Evolutionary conservation across 37 sponge, comb jelly and placozoan species (phyloP), one percentile per base, ranked within the genome.

Genomic region (Geodia barretti): DNA sequence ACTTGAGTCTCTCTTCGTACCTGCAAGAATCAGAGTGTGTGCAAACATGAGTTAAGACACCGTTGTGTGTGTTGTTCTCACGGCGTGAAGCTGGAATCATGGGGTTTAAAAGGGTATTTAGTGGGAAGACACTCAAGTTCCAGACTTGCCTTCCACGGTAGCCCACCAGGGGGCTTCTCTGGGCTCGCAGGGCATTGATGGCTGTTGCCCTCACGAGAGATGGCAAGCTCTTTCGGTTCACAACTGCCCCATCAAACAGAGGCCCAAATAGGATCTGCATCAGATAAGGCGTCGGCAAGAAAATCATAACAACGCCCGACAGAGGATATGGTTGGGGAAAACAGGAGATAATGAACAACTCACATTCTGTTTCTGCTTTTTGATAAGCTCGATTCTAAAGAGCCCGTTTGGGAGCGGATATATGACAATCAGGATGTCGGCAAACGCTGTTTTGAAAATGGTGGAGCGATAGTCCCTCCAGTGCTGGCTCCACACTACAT

Each of bases 401-500:
- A 92, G 88, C 0, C 87, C 77, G 41, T 80, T 91, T 0, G 79
- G 85, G 47, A 91, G 78, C 26, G 99, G 99, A 73, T 99, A 99
- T 24, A 99, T 83, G 39, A 99, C 77, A 20, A 99, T 94, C 30
- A 95, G 75, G 26, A 96, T 83, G 79, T 95, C 93, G 29, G 86
- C 94, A 88, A 97, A 99, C 61, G 94, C 89, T 20, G 97, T 96
- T 75, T 83, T 94, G 89, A 99, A 92, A 39, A 89, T 91, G 75
- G 89, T 87, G 1, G 91, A 70, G 29, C 93, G 76, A 47, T 95
- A 97, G 70, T 97, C 99, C 35, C 97, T 83, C 77, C 85, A 93
- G 88, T 99, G 99, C 83, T 97, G 95, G 65, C 96, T 95, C 99
- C 99, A 99, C 39, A 99, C 91, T 34, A 99, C 86, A 66, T 89